These are phyloP conservation scores for Aleiodes alternator DNA, from an alignment of 2,888 invertebrate genomes.

Conservation along the genomic window DNA sequence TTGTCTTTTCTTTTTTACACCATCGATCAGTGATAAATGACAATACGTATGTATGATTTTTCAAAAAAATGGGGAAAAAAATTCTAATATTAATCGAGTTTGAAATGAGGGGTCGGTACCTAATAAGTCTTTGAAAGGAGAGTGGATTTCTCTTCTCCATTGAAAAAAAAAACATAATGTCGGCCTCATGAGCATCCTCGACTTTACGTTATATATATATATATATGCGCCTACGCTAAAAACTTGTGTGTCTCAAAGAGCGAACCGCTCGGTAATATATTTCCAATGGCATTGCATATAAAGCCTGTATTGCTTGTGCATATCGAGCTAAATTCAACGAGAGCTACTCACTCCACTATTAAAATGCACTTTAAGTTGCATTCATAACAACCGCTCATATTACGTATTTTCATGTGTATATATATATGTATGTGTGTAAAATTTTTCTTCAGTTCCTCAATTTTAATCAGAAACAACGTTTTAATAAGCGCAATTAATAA, in stretches of 20 bases:
- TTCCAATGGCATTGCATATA: slow-evolving; percentile 60
- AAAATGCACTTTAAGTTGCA: slow-evolving; percentile 51
- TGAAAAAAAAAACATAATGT: slow-evolving; percentile 53
- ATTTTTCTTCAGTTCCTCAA: slow-evolving; percentile 3
- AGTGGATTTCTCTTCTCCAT: slow-evolving; percentile 48
- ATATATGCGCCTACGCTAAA: slow-evolving; percentile 64
- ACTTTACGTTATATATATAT: slow-evolving; percentile 24
- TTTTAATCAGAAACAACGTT: slow-evolving; percentile 6
- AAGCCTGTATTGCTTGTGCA: slow-evolving; percentile 45
- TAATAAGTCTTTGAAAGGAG: slow-evolving; percentile 67
- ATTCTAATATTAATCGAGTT: slow-evolving; percentile 57
- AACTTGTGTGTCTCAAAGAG: slow-evolving; percentile 60
- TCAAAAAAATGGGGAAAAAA: slow-evolving; percentile 18
- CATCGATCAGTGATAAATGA: slow-evolving; percentile 8
- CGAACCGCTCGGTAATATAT: slow-evolving; percentile 64
- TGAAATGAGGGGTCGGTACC: slow-evolving; percentile 66
- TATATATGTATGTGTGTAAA: background rate
- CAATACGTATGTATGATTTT: background rate
- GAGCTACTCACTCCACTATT: slow-evolving; percentile 43
- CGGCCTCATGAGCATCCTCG: slow-evolving; percentile 48
- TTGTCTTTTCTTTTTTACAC: too few relatives aligned
- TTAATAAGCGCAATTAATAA: slow-evolving; percentile 20
- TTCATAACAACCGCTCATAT: slow-evolving; percentile 47
- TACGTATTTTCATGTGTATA: background rate
- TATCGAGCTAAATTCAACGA: slow-evolving; percentile 56